Evolutionary conservation across 1,140 invertebrate species (phyloP), one percentile per base, ranked within the genome.

Genomic region (Eubasilissa regina): DNA sequence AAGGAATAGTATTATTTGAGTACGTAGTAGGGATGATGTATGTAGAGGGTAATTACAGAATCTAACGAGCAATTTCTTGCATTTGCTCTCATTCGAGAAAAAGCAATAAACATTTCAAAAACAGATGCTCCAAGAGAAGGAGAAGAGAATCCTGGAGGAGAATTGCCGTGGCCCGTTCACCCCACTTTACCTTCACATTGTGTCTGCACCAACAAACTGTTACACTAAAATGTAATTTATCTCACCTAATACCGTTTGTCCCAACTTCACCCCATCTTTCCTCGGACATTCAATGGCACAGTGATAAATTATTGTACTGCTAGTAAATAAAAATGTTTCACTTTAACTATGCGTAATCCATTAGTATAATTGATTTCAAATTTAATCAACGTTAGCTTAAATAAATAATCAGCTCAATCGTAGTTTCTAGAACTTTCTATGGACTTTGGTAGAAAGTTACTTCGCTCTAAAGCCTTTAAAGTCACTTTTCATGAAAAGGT

Each of bases 231-330:
- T 62, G 75, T 81, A 81, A 81, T 81, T 81, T 81, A 81, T 81
- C 80, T 81, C 80, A 77, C 80, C 80, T 81, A 81, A 81, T 81
- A 81, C 75, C 80, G 75, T 78, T 81, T 81, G 77, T 77, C 80
- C 78, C 79, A 45, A 74, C 70, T 78, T 73, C 19, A 53, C 56
- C 60, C 68, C 21, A 10, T 48, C 75, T 76, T 60, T 35, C 44
- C 70, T 51, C 8, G 60, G 60, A 64, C 60, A 15, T 64, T 64
- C 60, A 35, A 64, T 15, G 60, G 11, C 4, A 44, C 60, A 25
- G 60, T 64, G 60, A 64, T 64, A 64, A 25, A 64, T 64, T 43
- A 13, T 43, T 64, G 21, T 35, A 64, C 60, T 64, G 25, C 6
- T 35, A 35, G 25, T 35, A 35, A 35, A 35, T 35, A 35, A 35